Evolutionary conservation across 2,113 vertebrate species (phyloP).

Genomic region (Marmota flaviventris): DNA sequence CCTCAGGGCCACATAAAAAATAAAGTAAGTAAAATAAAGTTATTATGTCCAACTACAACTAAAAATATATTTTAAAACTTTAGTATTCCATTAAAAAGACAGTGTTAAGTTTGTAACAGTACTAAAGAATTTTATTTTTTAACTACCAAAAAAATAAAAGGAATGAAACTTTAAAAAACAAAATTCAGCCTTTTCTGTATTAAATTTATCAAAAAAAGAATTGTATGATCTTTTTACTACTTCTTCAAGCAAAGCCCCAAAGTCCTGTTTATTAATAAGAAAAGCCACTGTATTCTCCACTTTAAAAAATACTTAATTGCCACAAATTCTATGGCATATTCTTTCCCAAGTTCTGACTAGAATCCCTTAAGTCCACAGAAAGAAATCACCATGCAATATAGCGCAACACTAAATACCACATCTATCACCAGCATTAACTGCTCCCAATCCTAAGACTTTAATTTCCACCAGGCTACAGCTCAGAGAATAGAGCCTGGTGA

Average conservation of each 20-base stretch:
- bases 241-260: constrained; percentile 47
- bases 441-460: constrained; percentile 86
- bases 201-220: constrained; percentile 48
- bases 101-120: constrained; percentile 51
- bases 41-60: no score
- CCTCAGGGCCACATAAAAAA: no score
- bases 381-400: constrained; percentile 71
- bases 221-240: constrained; percentile 35
- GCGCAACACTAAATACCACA: constrained; percentile 74
- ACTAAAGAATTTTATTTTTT: constrained; percentile 46
- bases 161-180: constrained; percentile 37
- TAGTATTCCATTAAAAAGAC: neutral
- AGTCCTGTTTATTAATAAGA: neutral
- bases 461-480: constrained; percentile 82
- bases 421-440: constrained; percentile 81
- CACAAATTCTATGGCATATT: constrained; percentile 45
- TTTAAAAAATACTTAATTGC: constrained; percentile 64
- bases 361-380: constrained; percentile 62
- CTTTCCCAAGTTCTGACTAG: constrained; percentile 71
- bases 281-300: constrained; percentile 28
- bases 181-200: constrained; percentile 10
- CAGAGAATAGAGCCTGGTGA: constrained; percentile 73
- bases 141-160: constrained; percentile 51
- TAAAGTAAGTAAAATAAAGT: no score
- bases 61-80: neutral